Percentiles rank a stretch among this genome's conserved stretches.
Conservation (phyloP, 2,797 vertebrate genomes). For the Lindbergichthys nudifrons region DNA sequence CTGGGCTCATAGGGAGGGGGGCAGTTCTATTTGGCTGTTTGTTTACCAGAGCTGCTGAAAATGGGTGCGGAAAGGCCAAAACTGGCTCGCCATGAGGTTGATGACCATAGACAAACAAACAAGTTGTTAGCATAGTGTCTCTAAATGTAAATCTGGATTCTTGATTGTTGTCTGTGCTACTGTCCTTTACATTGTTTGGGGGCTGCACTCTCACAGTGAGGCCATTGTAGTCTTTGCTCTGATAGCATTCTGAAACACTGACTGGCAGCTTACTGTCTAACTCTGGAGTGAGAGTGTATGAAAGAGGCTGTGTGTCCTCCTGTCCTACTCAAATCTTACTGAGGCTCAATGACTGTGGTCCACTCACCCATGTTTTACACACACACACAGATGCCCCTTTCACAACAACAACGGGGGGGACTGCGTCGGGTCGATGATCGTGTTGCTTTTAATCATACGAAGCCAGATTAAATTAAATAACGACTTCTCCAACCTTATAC, state of each 20-base stretch:
- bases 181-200: conserved; percentile 1
- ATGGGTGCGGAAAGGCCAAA: no score
- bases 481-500: no score
- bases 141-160: background rate
- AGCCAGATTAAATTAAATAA: no score
- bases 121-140: background rate
- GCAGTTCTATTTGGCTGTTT: no score
- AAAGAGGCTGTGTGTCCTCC: conserved; percentile 56
- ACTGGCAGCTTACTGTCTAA: conserved; percentile 43
- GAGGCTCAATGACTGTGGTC: conserved; percentile 41
- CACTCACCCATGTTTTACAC: background rate
- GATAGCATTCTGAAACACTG: conserved; percentile 40
- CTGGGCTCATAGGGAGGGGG: no score
- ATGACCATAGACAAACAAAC: background rate
- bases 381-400: no score
- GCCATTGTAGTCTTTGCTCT: conserved; percentile 50
- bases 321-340: conserved; percentile 19
- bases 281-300: conserved; percentile 24
- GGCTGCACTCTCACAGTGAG: conserved; percentile 43
- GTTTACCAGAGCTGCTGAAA: no score
- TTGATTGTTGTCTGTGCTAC: conserved; percentile 2
- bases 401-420: no score
- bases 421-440: no score
- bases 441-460: no score
- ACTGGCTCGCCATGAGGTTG: no score